phyloP scores from a whole-genome alignment of 2,113 vertebrate species.

The Manacus vitellinus region DNA sequence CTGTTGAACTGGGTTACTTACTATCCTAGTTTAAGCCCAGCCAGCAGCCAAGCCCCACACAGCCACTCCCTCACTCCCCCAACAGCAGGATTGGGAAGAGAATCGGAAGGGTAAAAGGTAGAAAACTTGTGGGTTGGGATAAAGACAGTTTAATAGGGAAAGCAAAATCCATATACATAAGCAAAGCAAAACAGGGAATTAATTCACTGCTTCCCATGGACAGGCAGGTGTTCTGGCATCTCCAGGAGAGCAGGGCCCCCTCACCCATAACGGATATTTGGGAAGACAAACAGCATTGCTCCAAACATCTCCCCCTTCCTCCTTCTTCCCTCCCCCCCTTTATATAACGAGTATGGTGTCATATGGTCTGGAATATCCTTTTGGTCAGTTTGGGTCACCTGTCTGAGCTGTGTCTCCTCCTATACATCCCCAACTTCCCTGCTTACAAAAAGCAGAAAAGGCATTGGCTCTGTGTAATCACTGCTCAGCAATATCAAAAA shows the following conservation, averaged over 20 bases:
- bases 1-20: background rate
- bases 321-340: background rate
- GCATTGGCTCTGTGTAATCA: background rate
- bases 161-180: background rate
- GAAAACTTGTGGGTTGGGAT: background rate
- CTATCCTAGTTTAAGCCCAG: background rate
- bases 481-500: background rate
- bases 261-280: background rate
- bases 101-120: background rate
- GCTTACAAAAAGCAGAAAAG: background rate
- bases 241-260: background rate
- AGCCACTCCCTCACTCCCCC: background rate
- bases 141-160: background rate
- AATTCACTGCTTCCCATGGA: background rate
- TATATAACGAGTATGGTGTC: background rate
- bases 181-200: background rate
- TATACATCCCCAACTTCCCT: rapidly evolving
- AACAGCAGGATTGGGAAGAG: rapidly evolving
- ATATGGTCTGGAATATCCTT: background rate
- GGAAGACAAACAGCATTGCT: background rate
- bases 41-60: background rate
- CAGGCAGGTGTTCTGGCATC: background rate
- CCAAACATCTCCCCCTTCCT: rapidly evolving
- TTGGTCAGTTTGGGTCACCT: background rate
- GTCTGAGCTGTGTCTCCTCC: background rate